A percentile compares a stretch with the other conserved stretches of the same genome.
Conservation (phyloP, 2,797 vertebrate genomes). For the Atherinosoma microstoma region DNA sequence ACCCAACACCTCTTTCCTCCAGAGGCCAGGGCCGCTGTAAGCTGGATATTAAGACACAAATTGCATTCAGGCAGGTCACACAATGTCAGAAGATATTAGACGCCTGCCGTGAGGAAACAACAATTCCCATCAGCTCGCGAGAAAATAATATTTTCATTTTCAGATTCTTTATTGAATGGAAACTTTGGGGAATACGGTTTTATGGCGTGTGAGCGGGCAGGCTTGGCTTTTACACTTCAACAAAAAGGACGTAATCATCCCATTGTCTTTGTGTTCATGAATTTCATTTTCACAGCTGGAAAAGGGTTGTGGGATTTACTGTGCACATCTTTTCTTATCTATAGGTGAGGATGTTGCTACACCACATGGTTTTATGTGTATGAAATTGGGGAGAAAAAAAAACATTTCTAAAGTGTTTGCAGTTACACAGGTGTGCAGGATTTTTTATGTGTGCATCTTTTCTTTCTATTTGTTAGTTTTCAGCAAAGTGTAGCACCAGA, state of each 20-base stretch:
- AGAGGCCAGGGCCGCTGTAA: conserved; percentile 90
- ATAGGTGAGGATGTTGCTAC: conserved; percentile 23
- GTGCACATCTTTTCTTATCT: conserved; percentile 32
- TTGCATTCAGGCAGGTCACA: conserved; percentile 97
- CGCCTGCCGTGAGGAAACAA: conserved; percentile 96
- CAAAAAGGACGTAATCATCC: conserved; percentile 89
- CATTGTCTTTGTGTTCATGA: conserved; percentile 74
- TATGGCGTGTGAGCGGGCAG: conserved; percentile 84
- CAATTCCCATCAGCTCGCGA: conserved; percentile 97
- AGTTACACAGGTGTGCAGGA: conserved; percentile 57
- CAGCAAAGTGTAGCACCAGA: conserved; percentile 85
- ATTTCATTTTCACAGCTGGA: conserved; percentile 75
- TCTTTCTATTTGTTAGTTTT: conserved; percentile 39
- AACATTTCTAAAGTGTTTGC: conserved; percentile 38
- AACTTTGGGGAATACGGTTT: conserved; percentile 96
- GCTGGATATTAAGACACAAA: conserved; percentile 99
- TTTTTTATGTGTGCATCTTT: conserved; percentile 44
- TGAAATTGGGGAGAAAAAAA: conserved; percentile 23
- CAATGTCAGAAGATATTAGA: conserved; percentile 98
- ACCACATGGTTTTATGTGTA: conserved; percentile 7
- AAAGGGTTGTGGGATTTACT: conserved; percentile 43
- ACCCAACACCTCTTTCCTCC: conserved; percentile 83
- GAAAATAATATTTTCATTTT: conserved; percentile 99
- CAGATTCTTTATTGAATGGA: conserved; percentile 96
- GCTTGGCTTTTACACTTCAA: conserved; percentile 87